phyloP scores from a whole-genome alignment of 1,140 invertebrate genomes.

The Stegodyphus mimosarum region DNA sequence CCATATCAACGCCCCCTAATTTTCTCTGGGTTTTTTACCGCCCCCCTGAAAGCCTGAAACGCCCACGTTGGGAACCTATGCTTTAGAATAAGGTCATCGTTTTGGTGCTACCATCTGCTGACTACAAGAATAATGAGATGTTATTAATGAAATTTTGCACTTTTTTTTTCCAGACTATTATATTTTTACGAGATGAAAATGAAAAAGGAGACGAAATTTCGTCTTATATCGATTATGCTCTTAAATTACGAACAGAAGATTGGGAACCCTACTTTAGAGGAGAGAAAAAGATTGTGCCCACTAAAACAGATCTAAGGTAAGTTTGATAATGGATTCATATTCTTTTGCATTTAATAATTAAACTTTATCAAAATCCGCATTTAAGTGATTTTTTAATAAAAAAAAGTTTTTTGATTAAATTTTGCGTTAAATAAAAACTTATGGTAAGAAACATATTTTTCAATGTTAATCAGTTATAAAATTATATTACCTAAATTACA shows the following conservation, averaged over 20 bases:
- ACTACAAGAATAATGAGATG: background rate
- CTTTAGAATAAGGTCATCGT: background rate
- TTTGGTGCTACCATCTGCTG: background rate
- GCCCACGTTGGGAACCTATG: too few relatives aligned
- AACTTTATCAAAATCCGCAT: too few relatives aligned
- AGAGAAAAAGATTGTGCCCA: slow-evolving; percentile 74
- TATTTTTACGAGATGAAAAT: slow-evolving; percentile 77
- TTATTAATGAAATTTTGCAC: background rate
- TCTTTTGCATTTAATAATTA: too few relatives aligned
- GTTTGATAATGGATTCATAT: background rate
- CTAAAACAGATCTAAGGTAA: slow-evolving; percentile 77
- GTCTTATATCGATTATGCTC: slow-evolving; percentile 81
- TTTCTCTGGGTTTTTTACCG: too few relatives aligned
- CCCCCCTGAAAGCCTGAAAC: too few relatives aligned
- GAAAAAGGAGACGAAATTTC: slow-evolving; percentile 78
- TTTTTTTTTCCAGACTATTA: slow-evolving; percentile 72
- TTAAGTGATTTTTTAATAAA: too few relatives aligned
- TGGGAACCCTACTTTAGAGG: slow-evolving; percentile 78
- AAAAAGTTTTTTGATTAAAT: too few relatives aligned
- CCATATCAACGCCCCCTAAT: too few relatives aligned
- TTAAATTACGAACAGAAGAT: slow-evolving; percentile 77
- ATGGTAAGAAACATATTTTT: too few relatives aligned
- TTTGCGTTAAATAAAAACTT: too few relatives aligned
- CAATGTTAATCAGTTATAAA: too few relatives aligned
- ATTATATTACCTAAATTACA: too few relatives aligned